Conservation (phyloP, 2,888 invertebrate species). For the Idaea straminata region DNA sequence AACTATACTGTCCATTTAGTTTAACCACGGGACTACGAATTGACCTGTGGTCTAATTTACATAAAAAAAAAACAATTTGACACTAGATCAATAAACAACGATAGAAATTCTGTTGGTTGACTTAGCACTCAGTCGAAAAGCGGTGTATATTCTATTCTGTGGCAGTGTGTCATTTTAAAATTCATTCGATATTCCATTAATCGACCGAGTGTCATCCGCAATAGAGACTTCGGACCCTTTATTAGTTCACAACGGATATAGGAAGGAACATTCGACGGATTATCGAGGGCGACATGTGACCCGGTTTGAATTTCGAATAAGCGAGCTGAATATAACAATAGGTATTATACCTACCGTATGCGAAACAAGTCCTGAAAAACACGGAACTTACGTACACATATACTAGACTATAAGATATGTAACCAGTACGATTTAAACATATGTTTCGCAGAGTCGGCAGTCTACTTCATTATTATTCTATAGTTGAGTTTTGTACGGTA, state of each 20-base stretch:
- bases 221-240: not conserved
- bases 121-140: too few relatives aligned
- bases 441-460: not conserved
- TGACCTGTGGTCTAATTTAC: too few relatives aligned
- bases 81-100: too few relatives aligned
- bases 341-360: not conserved
- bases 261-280: not conserved
- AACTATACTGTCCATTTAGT: too few relatives aligned
- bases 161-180: too few relatives aligned
- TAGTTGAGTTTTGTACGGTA: conserved; percentile 14
- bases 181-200: too few relatives aligned
- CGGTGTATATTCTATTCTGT: too few relatives aligned
- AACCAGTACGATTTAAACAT: not conserved
- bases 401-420: not conserved
- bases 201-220: too few relatives aligned
- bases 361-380: not conserved
- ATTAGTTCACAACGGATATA: not conserved
- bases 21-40: too few relatives aligned
- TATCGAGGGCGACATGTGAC: not conserved
- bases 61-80: too few relatives aligned
- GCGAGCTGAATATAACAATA: not conserved
- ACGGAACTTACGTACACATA: too few relatives aligned
- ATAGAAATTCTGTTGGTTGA: too few relatives aligned
- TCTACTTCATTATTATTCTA: conserved; percentile 1
- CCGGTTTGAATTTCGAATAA: not conserved